Evolutionary conservation across 2,797 vertebrate genomes (phyloP).

Genomic region (Onychomys torridus): DNA sequence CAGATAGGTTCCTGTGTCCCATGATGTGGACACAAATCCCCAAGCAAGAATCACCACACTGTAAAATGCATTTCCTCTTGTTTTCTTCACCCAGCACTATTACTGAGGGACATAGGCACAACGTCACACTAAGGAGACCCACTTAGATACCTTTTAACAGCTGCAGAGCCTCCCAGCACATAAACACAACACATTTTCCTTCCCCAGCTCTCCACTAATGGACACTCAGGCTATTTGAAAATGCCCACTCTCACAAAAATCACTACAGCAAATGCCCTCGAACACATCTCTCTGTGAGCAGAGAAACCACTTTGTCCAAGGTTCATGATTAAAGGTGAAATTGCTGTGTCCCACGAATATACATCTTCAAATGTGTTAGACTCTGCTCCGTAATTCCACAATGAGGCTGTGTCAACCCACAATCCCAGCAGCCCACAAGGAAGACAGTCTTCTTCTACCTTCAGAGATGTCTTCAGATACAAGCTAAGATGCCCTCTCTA

Average conservation of each 20-base stretch:
- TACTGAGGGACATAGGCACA: not conserved
- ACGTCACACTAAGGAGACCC: not conserved
- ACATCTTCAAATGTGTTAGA: not conserved
- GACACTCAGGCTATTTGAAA: not conserved
- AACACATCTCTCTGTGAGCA: not conserved
- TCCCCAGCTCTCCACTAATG: not conserved
- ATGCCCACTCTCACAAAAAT: not conserved
- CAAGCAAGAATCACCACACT: not conserved
- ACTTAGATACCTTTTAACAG: not conserved
- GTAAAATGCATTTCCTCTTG: not conserved
- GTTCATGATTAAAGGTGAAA: not conserved
- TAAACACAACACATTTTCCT: not conserved
- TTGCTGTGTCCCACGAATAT: not conserved
- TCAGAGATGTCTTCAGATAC: not conserved
- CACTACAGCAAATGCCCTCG: not conserved
- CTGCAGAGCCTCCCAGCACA: not conserved
- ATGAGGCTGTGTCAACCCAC: not conserved
- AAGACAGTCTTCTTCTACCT: fast-evolving
- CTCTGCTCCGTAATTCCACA: not conserved
- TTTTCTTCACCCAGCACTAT: not conserved
- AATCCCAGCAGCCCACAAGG: not conserved
- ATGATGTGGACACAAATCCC: not conserved
- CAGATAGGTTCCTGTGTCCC: not conserved
- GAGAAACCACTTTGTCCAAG: not conserved
- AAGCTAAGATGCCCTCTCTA: not conserved